Percentiles rank a stretch among this genome's conserved stretches.
Conservation (phyloP, 1,140 invertebrate species). For the Cheumatopsyche charites region DNA sequence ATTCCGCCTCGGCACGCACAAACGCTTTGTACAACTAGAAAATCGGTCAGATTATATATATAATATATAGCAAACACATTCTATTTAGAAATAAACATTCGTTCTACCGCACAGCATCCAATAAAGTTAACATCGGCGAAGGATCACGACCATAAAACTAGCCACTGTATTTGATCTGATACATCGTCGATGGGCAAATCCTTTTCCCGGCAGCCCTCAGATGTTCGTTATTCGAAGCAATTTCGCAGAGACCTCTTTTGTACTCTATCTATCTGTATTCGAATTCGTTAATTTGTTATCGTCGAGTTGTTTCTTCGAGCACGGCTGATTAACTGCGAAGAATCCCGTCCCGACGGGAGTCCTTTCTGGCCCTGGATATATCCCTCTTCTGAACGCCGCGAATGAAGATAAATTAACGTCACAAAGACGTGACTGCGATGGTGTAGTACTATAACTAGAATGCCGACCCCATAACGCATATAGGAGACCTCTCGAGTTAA, state of each 20-base stretch:
- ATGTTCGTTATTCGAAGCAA: neutral
- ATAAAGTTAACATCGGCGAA: too few relatives aligned
- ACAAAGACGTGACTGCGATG: constrained; percentile 16
- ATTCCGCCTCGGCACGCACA: too few relatives aligned
- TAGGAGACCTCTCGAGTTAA: constrained; percentile 6
- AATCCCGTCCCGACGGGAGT: constrained; percentile 17
- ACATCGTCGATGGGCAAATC: too few relatives aligned
- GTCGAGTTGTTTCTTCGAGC: constrained; percentile 22
- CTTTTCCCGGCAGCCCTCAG: too few relatives aligned
- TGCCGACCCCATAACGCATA: neutral
- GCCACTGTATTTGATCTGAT: too few relatives aligned
- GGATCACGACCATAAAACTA: too few relatives aligned
- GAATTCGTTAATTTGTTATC: constrained; percentile 19
- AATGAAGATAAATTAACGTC: constrained; percentile 36
- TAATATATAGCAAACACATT: too few relatives aligned
- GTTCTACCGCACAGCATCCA: too few relatives aligned
- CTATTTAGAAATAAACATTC: too few relatives aligned
- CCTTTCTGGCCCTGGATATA: neutral
- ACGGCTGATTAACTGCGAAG: constrained; percentile 28
- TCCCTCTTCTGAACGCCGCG: neutral
- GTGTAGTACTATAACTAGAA: too few relatives aligned
- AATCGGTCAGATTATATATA: too few relatives aligned
- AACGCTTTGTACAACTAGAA: too few relatives aligned
- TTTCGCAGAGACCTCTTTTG: neutral
- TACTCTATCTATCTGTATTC: neutral